Evolutionary conservation across 2,888 invertebrate species (phyloP).

Genomic region (Brachylomia viminalis): DNA sequence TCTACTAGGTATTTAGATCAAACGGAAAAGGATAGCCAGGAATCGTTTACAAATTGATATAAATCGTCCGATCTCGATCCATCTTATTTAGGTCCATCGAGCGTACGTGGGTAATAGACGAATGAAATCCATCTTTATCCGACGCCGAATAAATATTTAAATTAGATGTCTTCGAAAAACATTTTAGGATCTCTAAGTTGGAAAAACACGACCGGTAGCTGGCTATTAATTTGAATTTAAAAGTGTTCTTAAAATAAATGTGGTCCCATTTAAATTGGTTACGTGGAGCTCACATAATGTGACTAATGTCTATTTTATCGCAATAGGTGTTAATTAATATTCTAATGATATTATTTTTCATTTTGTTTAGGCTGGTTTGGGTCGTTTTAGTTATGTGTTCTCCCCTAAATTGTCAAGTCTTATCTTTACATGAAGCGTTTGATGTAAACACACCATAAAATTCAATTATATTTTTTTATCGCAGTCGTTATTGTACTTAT

Average conservation of each 20-base stretch:
- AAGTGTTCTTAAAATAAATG: slow-evolving; percentile 64
- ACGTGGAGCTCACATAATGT: slow-evolving; percentile 48
- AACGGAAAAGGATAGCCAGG: slow-evolving; percentile 79
- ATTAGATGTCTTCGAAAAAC: slow-evolving; percentile 66
- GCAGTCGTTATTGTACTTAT: slow-evolving; percentile 16
- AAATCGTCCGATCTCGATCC: slow-evolving; percentile 85
- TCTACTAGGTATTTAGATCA: slow-evolving; percentile 80
- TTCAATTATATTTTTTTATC: slow-evolving; percentile 18
- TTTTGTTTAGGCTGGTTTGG: slow-evolving; percentile 25
- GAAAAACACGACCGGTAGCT: slow-evolving; percentile 63
- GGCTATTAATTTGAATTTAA: slow-evolving; percentile 65
- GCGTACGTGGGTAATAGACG: slow-evolving; percentile 80
- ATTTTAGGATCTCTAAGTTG: slow-evolving; percentile 57
- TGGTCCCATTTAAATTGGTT: slow-evolving; percentile 60
- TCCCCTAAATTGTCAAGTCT: slow-evolving; percentile 27
- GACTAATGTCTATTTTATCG: slow-evolving; percentile 65
- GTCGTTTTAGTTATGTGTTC: slow-evolving; percentile 17
- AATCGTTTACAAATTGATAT: slow-evolving; percentile 88
- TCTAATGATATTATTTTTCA: slow-evolving; percentile 47
- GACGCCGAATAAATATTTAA: slow-evolving; percentile 75
- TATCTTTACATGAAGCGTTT: slow-evolving; percentile 41
- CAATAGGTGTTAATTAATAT: slow-evolving; percentile 64
- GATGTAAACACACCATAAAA: slow-evolving; percentile 46
- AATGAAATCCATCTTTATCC: slow-evolving; percentile 84
- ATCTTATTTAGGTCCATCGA: slow-evolving; percentile 86